Evolutionary conservation across 2,888 invertebrate genomes (phyloP).

Genomic region (Callosobruchus maculatus): DNA sequence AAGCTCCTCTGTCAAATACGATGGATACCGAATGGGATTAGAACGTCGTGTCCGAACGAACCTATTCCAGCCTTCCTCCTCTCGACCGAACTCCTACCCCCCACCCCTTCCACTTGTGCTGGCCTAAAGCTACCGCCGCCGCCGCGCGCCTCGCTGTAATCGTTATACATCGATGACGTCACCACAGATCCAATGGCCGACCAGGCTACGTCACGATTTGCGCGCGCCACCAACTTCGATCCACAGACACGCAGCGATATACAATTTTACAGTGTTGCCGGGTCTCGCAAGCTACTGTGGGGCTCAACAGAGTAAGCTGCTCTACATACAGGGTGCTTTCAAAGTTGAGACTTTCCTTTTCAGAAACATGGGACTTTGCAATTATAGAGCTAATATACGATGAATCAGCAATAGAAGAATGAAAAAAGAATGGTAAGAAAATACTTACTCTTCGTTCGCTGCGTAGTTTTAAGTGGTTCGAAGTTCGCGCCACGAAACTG

Average conservation of each 20-base stretch:
- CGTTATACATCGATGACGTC: constrained; percentile 49
- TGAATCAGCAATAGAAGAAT: too few species aligned
- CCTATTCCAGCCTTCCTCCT: constrained; percentile 6
- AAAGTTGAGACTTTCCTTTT: too few species aligned
- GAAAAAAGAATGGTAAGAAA: too few species aligned
- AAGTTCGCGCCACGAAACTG: too few species aligned
- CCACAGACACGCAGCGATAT: neutral
- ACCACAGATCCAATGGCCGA: constrained; percentile 44
- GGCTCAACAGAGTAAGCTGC: too few species aligned
- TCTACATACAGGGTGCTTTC: too few species aligned
- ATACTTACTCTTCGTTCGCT: too few species aligned
- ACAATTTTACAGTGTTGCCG: neutral
- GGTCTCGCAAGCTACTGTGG: too few species aligned
- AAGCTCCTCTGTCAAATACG: too few species aligned
- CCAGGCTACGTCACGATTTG: constrained; percentile 46
- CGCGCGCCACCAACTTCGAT: constrained; percentile 35
- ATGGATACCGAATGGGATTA: neutral
- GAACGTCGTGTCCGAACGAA: constrained; percentile 9
- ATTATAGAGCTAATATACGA: too few species aligned
- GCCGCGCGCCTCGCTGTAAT: constrained; percentile 45
- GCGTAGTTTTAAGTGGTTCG: too few species aligned
- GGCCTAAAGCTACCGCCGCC: constrained; percentile 7
- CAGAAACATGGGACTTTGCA: too few species aligned
- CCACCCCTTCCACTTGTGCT: neutral
- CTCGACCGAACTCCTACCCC: neutral